Conservation (phyloP, 1,140 invertebrate species). For the Cephus cinctus region DNA sequence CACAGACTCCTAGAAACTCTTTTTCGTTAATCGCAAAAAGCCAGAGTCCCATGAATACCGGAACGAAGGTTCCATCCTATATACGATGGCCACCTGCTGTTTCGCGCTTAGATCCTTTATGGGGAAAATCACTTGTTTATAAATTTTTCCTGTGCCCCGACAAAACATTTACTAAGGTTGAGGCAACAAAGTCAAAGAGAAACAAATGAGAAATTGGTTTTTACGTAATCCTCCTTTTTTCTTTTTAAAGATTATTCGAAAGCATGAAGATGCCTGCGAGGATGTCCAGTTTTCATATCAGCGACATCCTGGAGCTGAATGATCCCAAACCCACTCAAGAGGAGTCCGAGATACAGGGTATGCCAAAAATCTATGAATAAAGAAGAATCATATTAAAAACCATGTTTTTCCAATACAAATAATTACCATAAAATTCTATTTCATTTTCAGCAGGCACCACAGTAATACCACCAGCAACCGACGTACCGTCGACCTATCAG, state of each 20-base stretch:
- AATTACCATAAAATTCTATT: neutral
- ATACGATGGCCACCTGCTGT: too few relatives aligned
- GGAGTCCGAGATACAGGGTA: slow-evolving; percentile 43
- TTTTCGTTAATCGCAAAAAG: too few relatives aligned
- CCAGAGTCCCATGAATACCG: slow-evolving; percentile 4
- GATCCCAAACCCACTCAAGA: slow-evolving; percentile 46
- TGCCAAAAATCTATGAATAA: slow-evolving; percentile 9
- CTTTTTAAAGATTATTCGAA: slow-evolving; percentile 54
- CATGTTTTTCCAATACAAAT: neutral
- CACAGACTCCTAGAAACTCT: too few relatives aligned
- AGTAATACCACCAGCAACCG: slow-evolving; percentile 35
- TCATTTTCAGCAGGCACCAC: slow-evolving; percentile 38
- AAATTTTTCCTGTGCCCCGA: too few relatives aligned
- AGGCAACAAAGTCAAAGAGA: too few relatives aligned
- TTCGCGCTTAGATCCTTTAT: too few relatives aligned
- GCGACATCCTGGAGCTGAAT: slow-evolving; percentile 71
- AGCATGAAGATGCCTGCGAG: slow-evolving; percentile 59
- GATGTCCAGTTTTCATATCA: slow-evolving; percentile 71
- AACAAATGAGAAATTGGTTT: too few relatives aligned
- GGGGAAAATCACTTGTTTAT: too few relatives aligned
- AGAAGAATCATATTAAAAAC: neutral
- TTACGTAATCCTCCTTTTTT: too few relatives aligned
- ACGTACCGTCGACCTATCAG: slow-evolving; percentile 47
- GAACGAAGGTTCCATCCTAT: slow-evolving; percentile 5
- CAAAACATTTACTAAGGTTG: too few relatives aligned